A percentile compares a stretch with the other conserved stretches of the same genome.
These are phyloP conservation scores for Rhynchomys soricoides DNA, from an alignment of 2,113 vertebrate genomes.

Conservation along the genomic window DNA sequence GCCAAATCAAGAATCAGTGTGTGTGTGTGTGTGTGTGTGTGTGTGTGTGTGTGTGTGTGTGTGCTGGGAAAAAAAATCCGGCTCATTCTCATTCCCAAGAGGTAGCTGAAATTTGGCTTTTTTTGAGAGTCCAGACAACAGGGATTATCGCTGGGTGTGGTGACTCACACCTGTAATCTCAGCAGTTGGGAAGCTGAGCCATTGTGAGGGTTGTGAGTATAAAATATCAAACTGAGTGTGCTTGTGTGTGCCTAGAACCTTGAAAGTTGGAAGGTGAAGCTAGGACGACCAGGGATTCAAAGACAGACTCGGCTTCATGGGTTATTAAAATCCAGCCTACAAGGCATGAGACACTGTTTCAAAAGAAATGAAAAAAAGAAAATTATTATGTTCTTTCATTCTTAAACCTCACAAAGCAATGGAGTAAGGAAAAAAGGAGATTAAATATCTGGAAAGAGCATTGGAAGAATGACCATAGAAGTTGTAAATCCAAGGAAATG, in stretches of 20 bases:
- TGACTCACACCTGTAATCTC: background rate
- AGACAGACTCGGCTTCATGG: background rate
- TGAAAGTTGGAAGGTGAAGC: background rate
- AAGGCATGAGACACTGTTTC: background rate
- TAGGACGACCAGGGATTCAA: background rate
- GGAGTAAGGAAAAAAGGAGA: background rate
- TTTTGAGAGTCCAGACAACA: background rate
- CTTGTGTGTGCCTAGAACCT: background rate
- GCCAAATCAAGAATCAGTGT: background rate
- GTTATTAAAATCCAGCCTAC: background rate
- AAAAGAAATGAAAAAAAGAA: background rate
- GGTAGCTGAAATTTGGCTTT: background rate
- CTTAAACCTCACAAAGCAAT: background rate
- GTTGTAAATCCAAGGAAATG: background rate
- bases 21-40: no score
- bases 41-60: no score
- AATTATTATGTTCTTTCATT: background rate
- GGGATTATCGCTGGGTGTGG: background rate
- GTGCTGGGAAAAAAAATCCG: background rate
- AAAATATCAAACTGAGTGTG: background rate
- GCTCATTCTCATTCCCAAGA: background rate
- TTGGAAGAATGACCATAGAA: background rate
- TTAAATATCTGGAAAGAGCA: background rate
- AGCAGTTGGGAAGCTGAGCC: background rate
- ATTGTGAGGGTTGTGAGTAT: background rate